Conservation (phyloP, 2,888 invertebrate species). For the Drosophila lutescens region DNA sequence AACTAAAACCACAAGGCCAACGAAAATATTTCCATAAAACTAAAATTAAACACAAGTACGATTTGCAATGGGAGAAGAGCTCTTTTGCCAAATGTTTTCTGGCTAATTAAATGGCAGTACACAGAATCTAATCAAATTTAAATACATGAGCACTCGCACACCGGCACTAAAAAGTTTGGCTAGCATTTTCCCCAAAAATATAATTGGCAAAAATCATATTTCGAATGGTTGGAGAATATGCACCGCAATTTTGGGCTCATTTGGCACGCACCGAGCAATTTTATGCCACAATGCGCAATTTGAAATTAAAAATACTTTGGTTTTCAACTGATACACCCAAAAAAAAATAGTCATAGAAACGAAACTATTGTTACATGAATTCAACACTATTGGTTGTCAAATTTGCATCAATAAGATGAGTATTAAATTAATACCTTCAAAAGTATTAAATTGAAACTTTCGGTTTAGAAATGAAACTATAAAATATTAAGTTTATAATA, state of each 20-base stretch:
- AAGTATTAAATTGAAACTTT: too few relatives aligned
- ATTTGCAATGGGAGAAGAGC: background rate
- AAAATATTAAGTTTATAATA: too few relatives aligned
- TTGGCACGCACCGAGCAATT: constrained; percentile 55
- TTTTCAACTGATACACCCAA: too few relatives aligned
- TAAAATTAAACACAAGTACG: constrained; percentile 1
- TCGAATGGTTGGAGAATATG: constrained; percentile 9
- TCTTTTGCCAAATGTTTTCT: constrained; percentile 10
- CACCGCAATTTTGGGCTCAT: constrained; percentile 40
- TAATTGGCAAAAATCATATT: constrained; percentile 47
- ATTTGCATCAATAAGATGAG: too few relatives aligned
- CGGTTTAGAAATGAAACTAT: too few relatives aligned
- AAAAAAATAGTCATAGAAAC: too few relatives aligned
- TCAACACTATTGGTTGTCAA: too few relatives aligned
- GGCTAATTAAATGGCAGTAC: constrained; percentile 40
- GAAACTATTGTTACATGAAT: too few relatives aligned
- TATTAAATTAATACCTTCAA: too few relatives aligned
- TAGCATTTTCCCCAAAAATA: constrained; percentile 25
- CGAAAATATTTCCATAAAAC: background rate
- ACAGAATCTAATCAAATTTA: constrained; percentile 35
- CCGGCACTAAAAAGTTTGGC: constrained; percentile 19
- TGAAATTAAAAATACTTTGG: constrained; percentile 48
- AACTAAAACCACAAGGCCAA: background rate
- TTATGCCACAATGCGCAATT: constrained; percentile 32
- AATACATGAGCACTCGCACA: constrained; percentile 27